Evolutionary conservation across 1,140 invertebrate species (phyloP).

Genomic region (Bombus sylvicola): DNA sequence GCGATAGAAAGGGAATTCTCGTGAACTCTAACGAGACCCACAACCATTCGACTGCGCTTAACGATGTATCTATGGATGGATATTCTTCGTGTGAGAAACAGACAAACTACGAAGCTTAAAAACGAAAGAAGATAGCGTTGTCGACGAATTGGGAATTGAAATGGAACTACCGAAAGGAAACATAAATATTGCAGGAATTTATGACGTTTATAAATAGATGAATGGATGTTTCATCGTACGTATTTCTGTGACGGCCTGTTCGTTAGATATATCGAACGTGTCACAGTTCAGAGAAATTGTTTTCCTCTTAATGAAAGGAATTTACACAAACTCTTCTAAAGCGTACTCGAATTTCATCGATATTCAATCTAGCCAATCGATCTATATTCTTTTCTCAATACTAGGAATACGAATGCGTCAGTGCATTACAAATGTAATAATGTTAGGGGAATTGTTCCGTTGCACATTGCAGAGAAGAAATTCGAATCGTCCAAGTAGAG

Average conservation of each 20-base stretch:
- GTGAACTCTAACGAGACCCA: background rate
- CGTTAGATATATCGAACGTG: too few relatives aligned
- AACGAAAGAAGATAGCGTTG: background rate
- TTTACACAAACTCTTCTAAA: background rate
- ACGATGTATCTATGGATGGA: background rate
- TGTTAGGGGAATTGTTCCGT: background rate
- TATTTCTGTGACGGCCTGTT: too few relatives aligned
- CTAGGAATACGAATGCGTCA: background rate
- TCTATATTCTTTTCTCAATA: background rate
- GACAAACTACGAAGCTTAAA: background rate
- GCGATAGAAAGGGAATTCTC: background rate
- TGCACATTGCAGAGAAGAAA: background rate
- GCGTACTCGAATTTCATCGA: background rate
- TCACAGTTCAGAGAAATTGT: too few relatives aligned
- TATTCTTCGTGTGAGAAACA: background rate
- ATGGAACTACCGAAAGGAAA: too few relatives aligned
- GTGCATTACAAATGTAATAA: background rate
- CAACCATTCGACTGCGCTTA: background rate
- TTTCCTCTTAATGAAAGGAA: background rate
- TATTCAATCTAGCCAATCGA: background rate
- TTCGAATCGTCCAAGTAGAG: background rate
- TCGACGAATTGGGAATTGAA: too few relatives aligned
- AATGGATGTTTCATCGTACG: too few relatives aligned
- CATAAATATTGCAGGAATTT: too few relatives aligned
- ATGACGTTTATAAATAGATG: too few relatives aligned